Conservation (phyloP, 2,888 invertebrate genomes). For the Cheilosia impressa region DNA sequence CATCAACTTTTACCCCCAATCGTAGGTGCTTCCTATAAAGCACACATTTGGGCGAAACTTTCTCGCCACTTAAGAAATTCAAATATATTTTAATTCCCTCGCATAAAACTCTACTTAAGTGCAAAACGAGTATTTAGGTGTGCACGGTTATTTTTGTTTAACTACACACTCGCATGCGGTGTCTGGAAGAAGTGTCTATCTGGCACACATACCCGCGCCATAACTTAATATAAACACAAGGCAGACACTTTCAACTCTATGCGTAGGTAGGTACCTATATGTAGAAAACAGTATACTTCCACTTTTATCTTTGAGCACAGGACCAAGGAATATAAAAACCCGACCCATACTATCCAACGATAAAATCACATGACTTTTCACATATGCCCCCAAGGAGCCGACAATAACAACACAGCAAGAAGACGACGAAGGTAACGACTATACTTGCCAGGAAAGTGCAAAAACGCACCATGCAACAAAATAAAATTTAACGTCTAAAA, state of each 20-base stretch:
- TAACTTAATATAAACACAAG: constrained; percentile 67
- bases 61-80: constrained; percentile 29
- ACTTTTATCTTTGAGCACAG: constrained; percentile 31
- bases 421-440: constrained; percentile 55
- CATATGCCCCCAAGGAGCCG: constrained; percentile 74
- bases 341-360: constrained; percentile 16
- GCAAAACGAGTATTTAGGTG: constrained; percentile 66
- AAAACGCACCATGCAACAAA: constrained; percentile 68
- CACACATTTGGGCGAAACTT: constrained; percentile 27
- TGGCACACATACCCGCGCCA: constrained; percentile 46
- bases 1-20: neutral
- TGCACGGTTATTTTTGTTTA: constrained; percentile 59
- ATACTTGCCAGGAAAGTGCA: constrained; percentile 25
- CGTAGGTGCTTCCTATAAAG: neutral
- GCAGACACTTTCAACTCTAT: constrained; percentile 28
- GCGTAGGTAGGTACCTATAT: too few species aligned
- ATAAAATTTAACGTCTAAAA: constrained; percentile 44
- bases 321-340: constrained; percentile 40
- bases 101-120: constrained; percentile 64
- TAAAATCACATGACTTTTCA: constrained; percentile 75
- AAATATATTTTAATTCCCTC: constrained; percentile 63
- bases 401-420: constrained; percentile 37
- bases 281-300: neutral
- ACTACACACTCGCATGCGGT: constrained; percentile 65
- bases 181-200: constrained; percentile 52